Percentiles rank a stretch among this genome's conserved stretches.
These are phyloP conservation scores for Cynoglossus semilaevis DNA, from an alignment of 2,113 vertebrate genomes.

Conservation along the genomic window DNA sequence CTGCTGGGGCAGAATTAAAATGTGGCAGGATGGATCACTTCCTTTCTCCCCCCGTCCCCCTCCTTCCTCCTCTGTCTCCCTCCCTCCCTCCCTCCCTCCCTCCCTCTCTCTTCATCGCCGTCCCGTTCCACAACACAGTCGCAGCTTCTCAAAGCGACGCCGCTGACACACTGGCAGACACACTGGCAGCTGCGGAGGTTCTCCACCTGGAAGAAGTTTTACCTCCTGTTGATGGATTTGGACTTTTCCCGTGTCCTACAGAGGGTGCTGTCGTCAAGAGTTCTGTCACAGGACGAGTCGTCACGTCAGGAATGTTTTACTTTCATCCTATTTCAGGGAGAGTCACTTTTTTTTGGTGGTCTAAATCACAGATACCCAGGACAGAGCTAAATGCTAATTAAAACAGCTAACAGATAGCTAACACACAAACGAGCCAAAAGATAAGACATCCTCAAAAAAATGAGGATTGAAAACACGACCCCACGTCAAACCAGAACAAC, in stretches of 20 bases:
- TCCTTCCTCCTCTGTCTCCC: conserved; percentile 3
- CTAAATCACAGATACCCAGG: too few species aligned
- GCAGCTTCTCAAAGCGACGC: conserved; percentile 20
- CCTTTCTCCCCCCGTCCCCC: neutral
- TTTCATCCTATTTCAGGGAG: conserved; percentile 1
- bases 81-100: neutral
- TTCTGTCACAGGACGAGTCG: too few species aligned
- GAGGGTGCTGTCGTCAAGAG: too few species aligned
- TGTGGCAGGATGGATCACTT: conserved; percentile 35
- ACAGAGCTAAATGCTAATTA: too few species aligned
- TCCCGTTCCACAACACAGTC: conserved; percentile 5
- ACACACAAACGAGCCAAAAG: too few species aligned
- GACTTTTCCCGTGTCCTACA: neutral
- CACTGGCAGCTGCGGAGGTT: conserved; percentile 19
- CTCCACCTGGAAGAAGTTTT: conserved; percentile 9
- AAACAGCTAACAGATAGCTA: too few species aligned
- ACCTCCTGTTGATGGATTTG: conserved; percentile 19
- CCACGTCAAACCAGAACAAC: too few species aligned
- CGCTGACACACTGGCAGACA: conserved; percentile 11
- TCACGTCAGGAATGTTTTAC: neutral
- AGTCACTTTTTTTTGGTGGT: neutral
- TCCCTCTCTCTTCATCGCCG: neutral
- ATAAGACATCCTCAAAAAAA: too few species aligned
- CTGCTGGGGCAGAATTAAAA: conserved; percentile 36
- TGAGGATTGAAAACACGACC: too few species aligned